Conservation (phyloP, 64 coral and sea anemone species). For the Cladopsammia gracilis region DNA sequence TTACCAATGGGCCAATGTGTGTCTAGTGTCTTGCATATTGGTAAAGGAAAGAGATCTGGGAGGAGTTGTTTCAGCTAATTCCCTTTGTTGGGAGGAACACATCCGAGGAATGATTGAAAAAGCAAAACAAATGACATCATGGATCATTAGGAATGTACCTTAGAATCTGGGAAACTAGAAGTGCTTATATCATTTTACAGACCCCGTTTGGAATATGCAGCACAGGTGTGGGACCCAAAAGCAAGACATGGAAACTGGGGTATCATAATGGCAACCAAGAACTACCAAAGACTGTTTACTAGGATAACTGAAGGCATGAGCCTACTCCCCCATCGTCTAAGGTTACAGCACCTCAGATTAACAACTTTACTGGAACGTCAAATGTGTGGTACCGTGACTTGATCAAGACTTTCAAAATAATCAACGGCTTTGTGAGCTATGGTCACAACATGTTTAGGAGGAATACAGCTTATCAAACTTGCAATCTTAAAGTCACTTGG, state of each 20-base stretch:
- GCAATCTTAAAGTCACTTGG: too few species aligned
- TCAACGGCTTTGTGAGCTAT: too few species aligned
- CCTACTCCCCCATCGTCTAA: not conserved
- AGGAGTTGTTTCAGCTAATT: too few species aligned
- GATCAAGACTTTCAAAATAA: too few species aligned
- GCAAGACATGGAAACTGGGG: too few species aligned
- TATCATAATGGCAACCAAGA: too few species aligned
- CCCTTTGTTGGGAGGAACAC: not conserved
- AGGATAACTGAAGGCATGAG: not conserved
- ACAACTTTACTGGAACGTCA: constrained; percentile 19
- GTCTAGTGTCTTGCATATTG: too few species aligned
- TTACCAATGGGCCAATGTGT: too few species aligned
- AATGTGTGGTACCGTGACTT: constrained; percentile 23
- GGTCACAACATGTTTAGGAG: not conserved
- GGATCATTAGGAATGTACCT: not conserved
- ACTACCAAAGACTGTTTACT: too few species aligned
- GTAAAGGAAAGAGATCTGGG: too few species aligned
- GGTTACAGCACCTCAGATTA: not conserved
- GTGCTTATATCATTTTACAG: too few species aligned
- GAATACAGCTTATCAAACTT: too few species aligned
- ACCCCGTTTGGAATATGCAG: not conserved
- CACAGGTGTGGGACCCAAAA: constrained; percentile 4
- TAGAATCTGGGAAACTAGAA: not conserved
- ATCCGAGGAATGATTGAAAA: not conserved
- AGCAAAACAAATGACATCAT: not conserved